These are phyloP conservation scores for Benitochromis conjunctus DNA, from an alignment of 2,113 vertebrate species.

Conservation along the genomic window DNA sequence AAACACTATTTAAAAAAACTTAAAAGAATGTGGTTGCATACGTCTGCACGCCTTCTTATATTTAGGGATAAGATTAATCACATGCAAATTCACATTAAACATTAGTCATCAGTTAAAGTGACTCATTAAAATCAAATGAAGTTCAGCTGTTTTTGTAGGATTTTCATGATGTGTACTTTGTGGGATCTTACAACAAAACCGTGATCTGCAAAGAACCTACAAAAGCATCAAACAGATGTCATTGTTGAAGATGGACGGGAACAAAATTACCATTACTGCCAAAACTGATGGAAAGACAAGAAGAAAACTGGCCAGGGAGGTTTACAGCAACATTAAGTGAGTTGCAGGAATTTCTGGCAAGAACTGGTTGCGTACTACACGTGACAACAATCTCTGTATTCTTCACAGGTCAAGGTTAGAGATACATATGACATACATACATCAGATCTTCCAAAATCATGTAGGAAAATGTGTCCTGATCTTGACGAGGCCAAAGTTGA, in stretches of 20 bases:
- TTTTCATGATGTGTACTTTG: neutral
- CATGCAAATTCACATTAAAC: neutral
- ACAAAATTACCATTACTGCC: neutral
- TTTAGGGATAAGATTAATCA: neutral
- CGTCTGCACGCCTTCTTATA: neutral
- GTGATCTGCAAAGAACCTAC: neutral
- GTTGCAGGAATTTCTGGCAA: neutral
- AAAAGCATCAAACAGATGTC: neutral
- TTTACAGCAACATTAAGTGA: neutral
- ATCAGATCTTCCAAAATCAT: neutral
- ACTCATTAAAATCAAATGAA: neutral
- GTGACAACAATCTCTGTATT: neutral
- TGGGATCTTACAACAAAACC: neutral
- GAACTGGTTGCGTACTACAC: neutral
- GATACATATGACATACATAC: neutral
- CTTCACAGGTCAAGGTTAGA: neutral
- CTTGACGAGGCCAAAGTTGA: neutral
- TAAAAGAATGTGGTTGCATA: neutral
- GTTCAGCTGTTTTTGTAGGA: neutral
- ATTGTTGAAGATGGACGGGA: neutral
- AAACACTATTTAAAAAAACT: rapidly evolving
- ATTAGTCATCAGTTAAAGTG: neutral
- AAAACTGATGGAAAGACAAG: neutral
- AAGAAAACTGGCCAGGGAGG: neutral
- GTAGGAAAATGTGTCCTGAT: neutral